Conservation (phyloP, 2,888 invertebrate genomes). For the Trichopria drosophilae region DNA sequence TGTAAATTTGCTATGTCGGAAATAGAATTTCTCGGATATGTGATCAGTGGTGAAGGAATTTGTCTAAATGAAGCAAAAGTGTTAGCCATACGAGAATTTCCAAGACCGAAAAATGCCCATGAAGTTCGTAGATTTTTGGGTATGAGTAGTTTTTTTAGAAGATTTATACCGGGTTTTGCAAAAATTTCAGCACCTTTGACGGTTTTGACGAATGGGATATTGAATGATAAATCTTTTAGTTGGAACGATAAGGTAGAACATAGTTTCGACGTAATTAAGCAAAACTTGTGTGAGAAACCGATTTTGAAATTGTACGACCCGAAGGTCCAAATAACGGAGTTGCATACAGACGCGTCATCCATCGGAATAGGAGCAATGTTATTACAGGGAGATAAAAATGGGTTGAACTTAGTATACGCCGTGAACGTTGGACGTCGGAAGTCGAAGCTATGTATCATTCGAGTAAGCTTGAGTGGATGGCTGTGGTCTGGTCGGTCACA, state of each 20-base stretch:
- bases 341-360: too few relatives aligned
- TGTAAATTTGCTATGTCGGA: slow-evolving; percentile 9
- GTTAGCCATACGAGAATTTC: slow-evolving; percentile 1
- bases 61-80: slow-evolving; percentile 1
- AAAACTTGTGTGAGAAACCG: background rate
- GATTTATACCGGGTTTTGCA: slow-evolving; percentile 11
- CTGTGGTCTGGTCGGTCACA: too few relatives aligned
- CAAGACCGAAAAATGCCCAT: slow-evolving; percentile 11
- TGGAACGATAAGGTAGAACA: background rate
- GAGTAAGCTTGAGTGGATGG: too few relatives aligned
- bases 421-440: too few relatives aligned
- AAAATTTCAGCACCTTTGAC: background rate
- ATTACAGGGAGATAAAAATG: background rate
- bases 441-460: too few relatives aligned
- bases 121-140: slow-evolving; percentile 10
- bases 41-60: slow-evolving; percentile 3
- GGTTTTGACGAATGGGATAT: background rate
- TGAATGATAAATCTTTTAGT: too few relatives aligned
- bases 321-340: background rate
- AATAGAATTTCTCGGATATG: slow-evolving; percentile 1
- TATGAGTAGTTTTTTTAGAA: slow-evolving; percentile 8
- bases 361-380: background rate
- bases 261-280: background rate
- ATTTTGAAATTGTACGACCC: background rate
- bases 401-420: too few relatives aligned